Percentiles rank a stretch among this genome's conserved stretches.
Conservation (phyloP, 2,113 vertebrate genomes). For the Thalassarche chlororhynchos region DNA sequence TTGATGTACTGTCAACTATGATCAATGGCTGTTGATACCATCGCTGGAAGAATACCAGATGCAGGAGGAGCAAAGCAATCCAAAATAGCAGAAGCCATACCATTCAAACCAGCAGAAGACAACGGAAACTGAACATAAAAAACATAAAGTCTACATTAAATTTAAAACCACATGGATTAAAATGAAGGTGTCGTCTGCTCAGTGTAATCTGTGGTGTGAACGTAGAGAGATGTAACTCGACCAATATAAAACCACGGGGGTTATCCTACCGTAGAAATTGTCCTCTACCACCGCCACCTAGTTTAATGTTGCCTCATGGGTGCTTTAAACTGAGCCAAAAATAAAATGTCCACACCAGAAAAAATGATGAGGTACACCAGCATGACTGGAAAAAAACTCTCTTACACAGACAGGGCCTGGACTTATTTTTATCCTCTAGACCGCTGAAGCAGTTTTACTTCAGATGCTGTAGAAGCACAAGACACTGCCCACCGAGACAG, state of each 20-base stretch:
- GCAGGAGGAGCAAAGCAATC: not conserved
- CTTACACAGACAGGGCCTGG: not conserved
- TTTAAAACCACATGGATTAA: not conserved
- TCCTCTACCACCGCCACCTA: not conserved
- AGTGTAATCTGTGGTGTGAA: not conserved
- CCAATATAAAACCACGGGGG: rapidly evolving
- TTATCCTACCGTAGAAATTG: not conserved
- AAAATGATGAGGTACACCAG: not conserved
- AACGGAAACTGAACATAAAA: not conserved
- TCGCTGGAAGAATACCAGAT: not conserved
- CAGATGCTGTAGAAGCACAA: not conserved
- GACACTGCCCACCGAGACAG: not conserved
- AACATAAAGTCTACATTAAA: not conserved
- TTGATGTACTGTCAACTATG: not conserved
- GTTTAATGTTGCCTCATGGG: not conserved
- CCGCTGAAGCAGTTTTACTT: not conserved
- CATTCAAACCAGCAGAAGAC: not conserved
- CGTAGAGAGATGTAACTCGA: rapidly evolving
- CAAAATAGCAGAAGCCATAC: not conserved
- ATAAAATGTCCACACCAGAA: not conserved
- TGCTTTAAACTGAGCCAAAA: not conserved
- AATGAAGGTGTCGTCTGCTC: not conserved
- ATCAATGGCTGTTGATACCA: not conserved
- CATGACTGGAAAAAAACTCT: not conserved
- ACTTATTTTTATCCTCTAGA: not conserved